These are phyloP conservation scores for Stigmatopora nigra DNA, from an alignment of 2,113 vertebrate species.

Conservation along the genomic window DNA sequence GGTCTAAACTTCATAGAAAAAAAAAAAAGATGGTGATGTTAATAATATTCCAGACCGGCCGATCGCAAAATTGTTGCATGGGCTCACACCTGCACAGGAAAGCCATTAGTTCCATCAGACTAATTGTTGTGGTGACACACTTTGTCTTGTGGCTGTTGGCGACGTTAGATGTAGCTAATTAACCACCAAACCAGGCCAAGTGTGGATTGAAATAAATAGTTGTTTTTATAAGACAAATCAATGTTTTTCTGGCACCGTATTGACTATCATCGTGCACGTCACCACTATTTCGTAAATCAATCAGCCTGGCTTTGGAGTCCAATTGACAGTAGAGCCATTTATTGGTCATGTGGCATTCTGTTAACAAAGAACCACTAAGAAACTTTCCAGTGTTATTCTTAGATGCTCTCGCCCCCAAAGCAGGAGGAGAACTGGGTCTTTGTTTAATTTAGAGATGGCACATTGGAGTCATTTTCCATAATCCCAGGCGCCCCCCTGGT, in stretches of 20 bases:
- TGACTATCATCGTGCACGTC: background rate
- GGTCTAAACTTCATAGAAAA: background rate
- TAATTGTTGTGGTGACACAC: conserved; percentile 43
- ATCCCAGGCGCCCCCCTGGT: conserved; percentile 57
- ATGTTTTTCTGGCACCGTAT: background rate
- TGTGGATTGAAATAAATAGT: conserved; percentile 36
- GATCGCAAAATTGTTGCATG: background rate
- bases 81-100: conserved; percentile 10
- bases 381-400: conserved; percentile 39
- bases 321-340: background rate
- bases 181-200: conserved; percentile 44
- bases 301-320: background rate
- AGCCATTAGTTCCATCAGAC: conserved; percentile 31
- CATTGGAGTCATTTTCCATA: conserved; percentile 40
- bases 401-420: conserved; percentile 1
- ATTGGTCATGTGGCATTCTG: background rate
- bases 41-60: background rate
- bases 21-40: background rate
- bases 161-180: conserved; percentile 41
- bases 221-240: conserved; percentile 5
- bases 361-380: conserved; percentile 8
- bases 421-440: conserved; percentile 45
- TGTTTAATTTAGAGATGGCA: conserved; percentile 51
- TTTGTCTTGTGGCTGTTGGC: conserved; percentile 40
- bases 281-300: background rate